Base-by-base conservation (phyloP, 2,888 invertebrate genomes). In the Argyresthia goedartella region DNA sequence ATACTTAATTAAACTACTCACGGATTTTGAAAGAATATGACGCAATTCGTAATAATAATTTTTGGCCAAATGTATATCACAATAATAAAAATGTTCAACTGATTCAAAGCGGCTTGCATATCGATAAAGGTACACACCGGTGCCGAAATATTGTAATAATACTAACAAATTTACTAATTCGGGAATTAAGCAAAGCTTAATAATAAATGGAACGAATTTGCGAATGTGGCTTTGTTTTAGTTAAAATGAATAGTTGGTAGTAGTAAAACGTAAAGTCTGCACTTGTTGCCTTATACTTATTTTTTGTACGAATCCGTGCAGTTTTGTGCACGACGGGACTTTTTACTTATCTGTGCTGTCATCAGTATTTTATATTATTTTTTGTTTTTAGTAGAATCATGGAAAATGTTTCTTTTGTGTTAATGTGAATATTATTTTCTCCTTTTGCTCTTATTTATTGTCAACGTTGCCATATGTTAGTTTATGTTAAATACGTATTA, bases 381-480 rank as follows among this genome's bases (percentile, higher is more conserved):
- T 47, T 48, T 52, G 14, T 51, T 34, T 46, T 42, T 39, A 41
- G 42, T 13, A 11, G 13, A 49, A 51, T 50, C 48, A 34, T 34
- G 46, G 39, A 44, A 43, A 49, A 46, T 42, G 6, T 4, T 4
- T 25, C 25, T 44, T 2, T 14, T 59, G 53, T 69, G 68, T 69
- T 64, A 65, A 64, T 81, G 81, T 81, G 81, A 77, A 81, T 81
- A 79, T 74, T 70, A 49, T 50, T 54, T 49, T 51, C 42, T 47
- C 66, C 65, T 62, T 63, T 60, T 71, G 71, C 64, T 69, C 73
- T 81, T 85, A 86, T 86, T 86, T 86, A 86, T 85, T 85, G 76
- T 84, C 84, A 79, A 84, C 71, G 86, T 86, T 86, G 86, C 86
- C 86, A 86, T 86, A 86, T 85, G 76, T 85, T 85, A 85, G 82